A percentile compares a stretch with the other conserved stretches of the same genome.
phyloP scores from a whole-genome alignment of 2,113 vertebrate species.

The Grammomys dolichurus region DNA sequence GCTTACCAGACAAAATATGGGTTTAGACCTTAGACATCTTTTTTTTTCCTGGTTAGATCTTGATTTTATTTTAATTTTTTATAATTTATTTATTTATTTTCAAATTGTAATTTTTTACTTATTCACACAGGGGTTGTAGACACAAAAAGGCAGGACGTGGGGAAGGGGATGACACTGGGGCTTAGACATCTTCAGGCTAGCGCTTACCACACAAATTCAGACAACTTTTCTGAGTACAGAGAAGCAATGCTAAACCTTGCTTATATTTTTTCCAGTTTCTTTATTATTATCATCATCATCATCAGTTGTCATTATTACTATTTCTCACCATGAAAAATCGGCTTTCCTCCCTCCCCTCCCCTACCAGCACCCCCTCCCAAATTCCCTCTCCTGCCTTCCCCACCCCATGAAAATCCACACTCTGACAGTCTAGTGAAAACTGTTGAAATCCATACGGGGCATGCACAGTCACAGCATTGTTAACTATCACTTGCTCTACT shows the following conservation, averaged over 20 bases:
- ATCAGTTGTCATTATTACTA: slow-evolving; percentile 83
- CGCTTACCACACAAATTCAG: slow-evolving; percentile 86
- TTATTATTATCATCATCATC: slow-evolving; percentile 73
- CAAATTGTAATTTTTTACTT: too few species aligned
- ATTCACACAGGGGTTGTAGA: too few species aligned
- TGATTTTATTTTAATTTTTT: too few species aligned
- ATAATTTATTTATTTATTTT: too few species aligned
- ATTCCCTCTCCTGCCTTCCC: slow-evolving; percentile 77
- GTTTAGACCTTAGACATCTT: slow-evolving; percentile 88
- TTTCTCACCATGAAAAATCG: slow-evolving; percentile 86
- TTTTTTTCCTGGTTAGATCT: too few species aligned
- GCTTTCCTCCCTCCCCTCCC: slow-evolving; percentile 81
- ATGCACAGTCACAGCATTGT: slow-evolving; percentile 91
- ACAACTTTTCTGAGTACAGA: slow-evolving; percentile 87
- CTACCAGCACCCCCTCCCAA: slow-evolving; percentile 19
- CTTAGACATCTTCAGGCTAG: slow-evolving; percentile 82
- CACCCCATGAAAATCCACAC: slow-evolving; percentile 86
- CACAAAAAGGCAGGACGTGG: too few species aligned
- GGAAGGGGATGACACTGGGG: too few species aligned
- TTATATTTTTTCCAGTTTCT: slow-evolving; percentile 89
- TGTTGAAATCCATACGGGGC: slow-evolving; percentile 90
- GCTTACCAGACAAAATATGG: slow-evolving; percentile 91
- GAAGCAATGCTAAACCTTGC: slow-evolving; percentile 89
- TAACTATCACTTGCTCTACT: slow-evolving; percentile 89
- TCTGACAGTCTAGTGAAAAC: slow-evolving; percentile 90